Evolutionary conservation across 2,113 vertebrate species (phyloP).

Genomic region (Laticauda laticaudata): DNA sequence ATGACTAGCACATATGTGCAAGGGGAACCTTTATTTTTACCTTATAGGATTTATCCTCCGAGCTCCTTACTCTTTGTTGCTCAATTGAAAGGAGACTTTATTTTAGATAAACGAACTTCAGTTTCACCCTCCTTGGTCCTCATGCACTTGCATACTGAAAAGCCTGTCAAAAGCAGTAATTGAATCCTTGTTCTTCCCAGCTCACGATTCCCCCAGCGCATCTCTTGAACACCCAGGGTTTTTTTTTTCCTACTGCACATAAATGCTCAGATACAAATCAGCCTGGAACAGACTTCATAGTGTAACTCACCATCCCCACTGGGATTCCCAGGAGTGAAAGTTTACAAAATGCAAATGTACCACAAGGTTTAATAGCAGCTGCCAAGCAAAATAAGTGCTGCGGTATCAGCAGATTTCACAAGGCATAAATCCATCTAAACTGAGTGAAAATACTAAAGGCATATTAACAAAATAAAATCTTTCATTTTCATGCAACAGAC

Average conservation of each 20-base stretch:
- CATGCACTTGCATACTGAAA: background rate
- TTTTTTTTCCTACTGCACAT: background rate
- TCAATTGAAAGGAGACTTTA: background rate
- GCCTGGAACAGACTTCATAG: background rate
- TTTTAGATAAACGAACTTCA: background rate
- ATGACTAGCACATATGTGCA: too few relatives aligned
- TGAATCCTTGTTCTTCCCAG: background rate
- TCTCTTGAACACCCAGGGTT: background rate
- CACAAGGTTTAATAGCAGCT: slow-evolving; percentile 21
- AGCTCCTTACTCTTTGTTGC: background rate
- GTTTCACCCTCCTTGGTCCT: background rate
- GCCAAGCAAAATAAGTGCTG: slow-evolving; percentile 29
- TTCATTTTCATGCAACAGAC: slow-evolving; percentile 60
- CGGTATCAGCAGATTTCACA: slow-evolving; percentile 11
- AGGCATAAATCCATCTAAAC: slow-evolving; percentile 19
- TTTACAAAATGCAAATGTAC: slow-evolving; percentile 23
- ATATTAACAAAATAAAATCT: slow-evolving; percentile 47
- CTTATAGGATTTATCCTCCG: background rate
- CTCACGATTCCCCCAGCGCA: background rate
- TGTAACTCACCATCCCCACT: background rate
- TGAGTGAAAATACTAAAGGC: slow-evolving; percentile 44
- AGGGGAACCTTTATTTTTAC: too few relatives aligned
- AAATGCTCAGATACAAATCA: slow-evolving; percentile 9
- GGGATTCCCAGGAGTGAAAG: slow-evolving; percentile 24
- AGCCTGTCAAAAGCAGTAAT: background rate